Conservation (phyloP, 2,113 vertebrate species). For the Rhynchomys soricoides region DNA sequence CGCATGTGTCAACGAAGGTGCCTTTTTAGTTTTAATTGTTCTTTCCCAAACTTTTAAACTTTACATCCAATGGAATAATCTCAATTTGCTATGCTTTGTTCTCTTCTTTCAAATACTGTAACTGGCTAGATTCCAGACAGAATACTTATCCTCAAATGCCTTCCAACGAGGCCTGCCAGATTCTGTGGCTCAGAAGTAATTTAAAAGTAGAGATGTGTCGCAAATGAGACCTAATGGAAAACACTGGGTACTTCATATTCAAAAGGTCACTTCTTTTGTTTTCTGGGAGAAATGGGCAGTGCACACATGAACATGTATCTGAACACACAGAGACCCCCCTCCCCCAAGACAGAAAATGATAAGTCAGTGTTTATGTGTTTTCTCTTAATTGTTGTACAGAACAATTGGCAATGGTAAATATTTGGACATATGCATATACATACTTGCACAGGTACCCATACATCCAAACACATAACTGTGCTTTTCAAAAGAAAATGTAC, state of each 20-base stretch:
- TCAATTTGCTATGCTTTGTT: conserved; percentile 71
- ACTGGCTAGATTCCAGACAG: conserved; percentile 89
- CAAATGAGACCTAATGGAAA: conserved; percentile 91
- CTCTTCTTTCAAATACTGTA: conserved; percentile 89
- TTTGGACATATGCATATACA: background rate
- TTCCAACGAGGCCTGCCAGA: conserved; percentile 88
- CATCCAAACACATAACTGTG: background rate
- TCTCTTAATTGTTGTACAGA: conserved; percentile 57
- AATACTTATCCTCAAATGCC: conserved; percentile 91
- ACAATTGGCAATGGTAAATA: conserved; percentile 49
- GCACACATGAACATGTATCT: background rate
- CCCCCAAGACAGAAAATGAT: conserved; percentile 33
- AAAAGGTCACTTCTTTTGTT: conserved; percentile 78
- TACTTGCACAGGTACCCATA: background rate
- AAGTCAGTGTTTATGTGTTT: conserved; percentile 42
- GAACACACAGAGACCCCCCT: background rate
- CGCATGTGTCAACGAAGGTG: conserved; percentile 78
- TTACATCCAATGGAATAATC: conserved; percentile 59
- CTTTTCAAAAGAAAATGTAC: conserved; percentile 68
- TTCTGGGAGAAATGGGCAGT: conserved; percentile 79
- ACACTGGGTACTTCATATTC: conserved; percentile 84
- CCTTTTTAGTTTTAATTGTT: conserved; percentile 82
- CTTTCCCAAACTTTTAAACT: conserved; percentile 82
- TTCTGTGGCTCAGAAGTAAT: conserved; percentile 90
- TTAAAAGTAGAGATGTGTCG: conserved; percentile 91